A percentile compares a stretch with the other conserved stretches of the same genome.
Evolutionary conservation across 2,797 vertebrate species (phyloP).

Genomic region (Ataeniobius toweri): DNA sequence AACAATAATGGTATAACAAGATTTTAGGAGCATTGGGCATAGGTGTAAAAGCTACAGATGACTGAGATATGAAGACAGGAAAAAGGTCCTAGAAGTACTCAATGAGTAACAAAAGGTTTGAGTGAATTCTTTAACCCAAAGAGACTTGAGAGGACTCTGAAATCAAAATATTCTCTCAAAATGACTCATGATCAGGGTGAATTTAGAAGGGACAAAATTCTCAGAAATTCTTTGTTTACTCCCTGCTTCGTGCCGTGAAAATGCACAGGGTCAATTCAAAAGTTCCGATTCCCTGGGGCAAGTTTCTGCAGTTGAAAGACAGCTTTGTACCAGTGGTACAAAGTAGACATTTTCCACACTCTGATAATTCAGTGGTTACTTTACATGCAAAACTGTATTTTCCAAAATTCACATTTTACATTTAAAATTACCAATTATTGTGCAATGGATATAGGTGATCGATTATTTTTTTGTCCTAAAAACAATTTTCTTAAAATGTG

Average conservation of each 20-base stretch:
- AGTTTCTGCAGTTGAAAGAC: background rate
- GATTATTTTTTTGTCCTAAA: background rate
- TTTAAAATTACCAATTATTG: background rate
- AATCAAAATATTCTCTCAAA: background rate
- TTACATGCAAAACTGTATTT: background rate
- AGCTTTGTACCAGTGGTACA: background rate
- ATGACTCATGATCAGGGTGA: background rate
- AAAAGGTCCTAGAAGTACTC: background rate
- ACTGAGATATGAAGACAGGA: background rate
- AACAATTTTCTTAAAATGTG: background rate
- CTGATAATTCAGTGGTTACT: background rate
- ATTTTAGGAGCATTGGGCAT: background rate
- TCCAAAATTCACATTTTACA: background rate
- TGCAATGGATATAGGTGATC: background rate
- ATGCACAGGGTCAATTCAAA: background rate
- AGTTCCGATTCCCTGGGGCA: background rate
- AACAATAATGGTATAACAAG: background rate
- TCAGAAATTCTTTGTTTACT: background rate
- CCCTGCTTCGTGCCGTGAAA: background rate
- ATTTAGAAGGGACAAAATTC: background rate
- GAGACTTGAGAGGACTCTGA: background rate
- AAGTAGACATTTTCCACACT: background rate
- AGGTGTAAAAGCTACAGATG: background rate
- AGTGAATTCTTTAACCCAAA: background rate
- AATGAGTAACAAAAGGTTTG: background rate